phyloP scores from a whole-genome alignment of 2,888 invertebrate genomes.

The Tetragnatha montana region DNA sequence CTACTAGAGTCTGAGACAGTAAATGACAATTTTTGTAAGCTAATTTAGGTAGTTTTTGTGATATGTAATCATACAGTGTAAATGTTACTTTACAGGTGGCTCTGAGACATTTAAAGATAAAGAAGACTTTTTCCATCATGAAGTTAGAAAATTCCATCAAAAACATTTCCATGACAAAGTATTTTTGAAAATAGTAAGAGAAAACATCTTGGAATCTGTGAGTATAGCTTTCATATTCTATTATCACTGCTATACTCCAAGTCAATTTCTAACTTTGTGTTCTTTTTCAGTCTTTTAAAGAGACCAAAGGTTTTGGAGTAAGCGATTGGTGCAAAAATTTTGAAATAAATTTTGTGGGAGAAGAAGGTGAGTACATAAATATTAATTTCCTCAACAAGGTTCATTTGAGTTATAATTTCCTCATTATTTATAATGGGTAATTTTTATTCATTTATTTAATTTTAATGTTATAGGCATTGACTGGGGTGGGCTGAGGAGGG shows the following conservation, averaged over 20 bases:
- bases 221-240: constrained; percentile 73
- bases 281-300: constrained; percentile 83
- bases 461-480: constrained; percentile 83
- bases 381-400: not conserved
- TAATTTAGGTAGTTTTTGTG: no score
- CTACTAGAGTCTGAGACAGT: no score
- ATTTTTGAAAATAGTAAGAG: constrained; percentile 86
- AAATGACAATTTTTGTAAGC: no score
- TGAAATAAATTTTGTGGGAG: constrained; percentile 94
- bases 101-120: constrained; percentile 91
- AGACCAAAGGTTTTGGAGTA: constrained; percentile 88
- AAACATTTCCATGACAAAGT: constrained; percentile 91
- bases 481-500: constrained; percentile 94
- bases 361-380: constrained; percentile 83
- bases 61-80: no score
- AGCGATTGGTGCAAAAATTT: constrained; percentile 96
- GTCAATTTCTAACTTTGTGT: constrained; percentile 14
- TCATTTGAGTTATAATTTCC: not conserved
- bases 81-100: constrained; percentile 80
- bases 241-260: not conserved
- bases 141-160: constrained; percentile 89
- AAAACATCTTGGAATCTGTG: constrained; percentile 87
- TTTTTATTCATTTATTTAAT: no score
- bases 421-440: no score
- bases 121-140: constrained; percentile 86